Evolutionary conservation across 2,888 invertebrate genomes (phyloP).

Genomic region (Adela reaumurella): DNA sequence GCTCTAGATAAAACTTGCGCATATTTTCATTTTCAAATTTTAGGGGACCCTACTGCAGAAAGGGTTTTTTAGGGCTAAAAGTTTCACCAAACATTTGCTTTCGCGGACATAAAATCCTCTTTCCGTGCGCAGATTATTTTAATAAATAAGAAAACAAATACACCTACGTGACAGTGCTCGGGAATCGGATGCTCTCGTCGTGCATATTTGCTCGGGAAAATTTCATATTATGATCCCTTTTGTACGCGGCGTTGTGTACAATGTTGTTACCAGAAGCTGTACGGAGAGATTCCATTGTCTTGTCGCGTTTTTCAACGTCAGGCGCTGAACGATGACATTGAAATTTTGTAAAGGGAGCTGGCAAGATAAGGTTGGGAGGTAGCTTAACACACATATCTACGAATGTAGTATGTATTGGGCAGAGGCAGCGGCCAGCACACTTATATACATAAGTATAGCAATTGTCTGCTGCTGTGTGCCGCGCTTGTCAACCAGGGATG

Average conservation of each 20-base stretch:
- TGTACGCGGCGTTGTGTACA: background rate
- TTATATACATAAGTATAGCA: background rate
- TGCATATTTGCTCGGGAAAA: constrained; percentile 47
- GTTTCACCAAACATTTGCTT: background rate
- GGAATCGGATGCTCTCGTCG: constrained; percentile 37
- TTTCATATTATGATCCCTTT: constrained; percentile 50
- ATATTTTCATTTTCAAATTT: too few species aligned
- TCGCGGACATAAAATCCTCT: background rate
- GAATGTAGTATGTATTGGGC: too few species aligned
- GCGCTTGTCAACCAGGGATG: background rate
- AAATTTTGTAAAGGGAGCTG: too few species aligned
- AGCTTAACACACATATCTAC: too few species aligned
- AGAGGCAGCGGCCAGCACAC: too few species aligned
- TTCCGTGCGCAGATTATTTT: background rate
- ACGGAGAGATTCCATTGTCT: background rate
- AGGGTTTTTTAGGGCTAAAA: background rate
- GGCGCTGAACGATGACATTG: too few species aligned
- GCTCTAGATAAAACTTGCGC: too few species aligned
- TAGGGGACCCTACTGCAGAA: background rate
- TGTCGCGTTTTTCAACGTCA: background rate
- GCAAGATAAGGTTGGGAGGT: too few species aligned
- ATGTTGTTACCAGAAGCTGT: background rate
- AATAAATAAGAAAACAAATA: constrained; percentile 41
- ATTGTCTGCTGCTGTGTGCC: background rate
- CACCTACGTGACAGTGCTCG: constrained; percentile 9